Evolutionary conservation across 2,888 invertebrate species (phyloP), one percentile per base, ranked within the genome.

Genomic region (Prosopocoilus inquinatus): DNA sequence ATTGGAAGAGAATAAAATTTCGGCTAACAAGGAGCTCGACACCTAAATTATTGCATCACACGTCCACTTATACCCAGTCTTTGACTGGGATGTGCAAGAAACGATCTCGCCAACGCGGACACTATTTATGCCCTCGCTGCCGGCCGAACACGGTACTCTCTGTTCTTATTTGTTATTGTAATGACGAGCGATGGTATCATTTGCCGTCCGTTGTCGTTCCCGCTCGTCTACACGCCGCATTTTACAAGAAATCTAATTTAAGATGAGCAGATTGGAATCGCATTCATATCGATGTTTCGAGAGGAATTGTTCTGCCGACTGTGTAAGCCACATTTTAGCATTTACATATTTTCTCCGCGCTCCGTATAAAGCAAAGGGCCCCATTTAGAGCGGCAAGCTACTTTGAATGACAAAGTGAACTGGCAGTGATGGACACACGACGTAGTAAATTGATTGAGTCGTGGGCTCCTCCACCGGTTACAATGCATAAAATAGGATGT

Each of bases 151-250:
- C 70, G 66, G 69, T 64, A 66, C 70, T 72, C 70, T 70, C 71
- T 74, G 73, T 74, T 72, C 75, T 75, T 75, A 75, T 76, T 76
- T 75, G 76, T 75, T 76, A 76, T 76, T 76, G 73, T 76, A 76
- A 76, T 75, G 75, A 74, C 72, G 72, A 70, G 67, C 68, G 75
- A 75, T 75, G 71, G 64, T 73, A 74, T 75, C 74, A 64, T 68
- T 62, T 67, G 67, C 69, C 70, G 72, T 71, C 69, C 70, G 70
- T 66, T 72, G 73, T 72, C 73, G 68, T 70, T 71, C 69, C 64
- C 66, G 65, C 71, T 71, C 71, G 71, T 72, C 70, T 68, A 68
- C 70, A 67, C 65, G 36, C n/a, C 35, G 35, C n/a, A 43, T 51
- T 51, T 11, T 32, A 50, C 28, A 39, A 33, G 33, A 12, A 50